These are phyloP conservation scores for Torymus texanus DNA, from an alignment of 2,888 invertebrate species.

Conservation along the genomic window DNA sequence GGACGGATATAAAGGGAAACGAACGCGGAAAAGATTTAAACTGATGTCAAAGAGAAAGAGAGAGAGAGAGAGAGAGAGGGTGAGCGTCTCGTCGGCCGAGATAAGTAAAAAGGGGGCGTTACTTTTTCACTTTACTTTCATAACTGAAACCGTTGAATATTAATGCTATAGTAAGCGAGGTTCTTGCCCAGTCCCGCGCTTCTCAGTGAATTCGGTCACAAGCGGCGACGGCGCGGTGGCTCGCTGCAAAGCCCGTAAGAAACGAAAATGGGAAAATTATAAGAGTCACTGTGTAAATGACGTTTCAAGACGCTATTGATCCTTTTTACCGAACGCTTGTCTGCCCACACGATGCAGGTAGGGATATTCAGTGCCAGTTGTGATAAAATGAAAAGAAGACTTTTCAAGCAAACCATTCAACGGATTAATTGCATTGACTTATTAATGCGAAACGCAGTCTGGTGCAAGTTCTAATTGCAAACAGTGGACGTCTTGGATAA, in stretches of 20 bases:
- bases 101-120: conserved; percentile 62
- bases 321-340: conserved; percentile 16
- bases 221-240: conserved; percentile 38
- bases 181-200: conserved; percentile 42
- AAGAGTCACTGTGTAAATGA: conserved; percentile 71
- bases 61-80: conserved; percentile 40
- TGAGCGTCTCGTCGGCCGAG: conserved; percentile 35
- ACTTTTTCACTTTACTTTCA: conserved; percentile 75
- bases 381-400: conserved; percentile 1
- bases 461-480: too few species aligned
- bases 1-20: not conserved
- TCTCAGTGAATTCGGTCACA: conserved; percentile 34
- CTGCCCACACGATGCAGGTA: not conserved
- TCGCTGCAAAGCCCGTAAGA: conserved; percentile 60
- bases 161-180: conserved; percentile 69
- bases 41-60: not conserved
- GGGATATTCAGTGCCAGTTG: not conserved
- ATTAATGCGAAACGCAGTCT: conserved; percentile 3
- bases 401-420: conserved; percentile 14
- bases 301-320: conserved; percentile 56
- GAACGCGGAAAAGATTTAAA: too few species aligned
- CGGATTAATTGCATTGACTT: conserved; percentile 25
- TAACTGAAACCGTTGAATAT: conserved; percentile 74
- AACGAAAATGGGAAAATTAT: conserved; percentile 72
- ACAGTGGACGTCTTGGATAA: too few species aligned